These are phyloP conservation scores for Cyanoramphus novaezelandiae DNA, from an alignment of 2,113 vertebrate genomes.

Conservation along the genomic window DNA sequence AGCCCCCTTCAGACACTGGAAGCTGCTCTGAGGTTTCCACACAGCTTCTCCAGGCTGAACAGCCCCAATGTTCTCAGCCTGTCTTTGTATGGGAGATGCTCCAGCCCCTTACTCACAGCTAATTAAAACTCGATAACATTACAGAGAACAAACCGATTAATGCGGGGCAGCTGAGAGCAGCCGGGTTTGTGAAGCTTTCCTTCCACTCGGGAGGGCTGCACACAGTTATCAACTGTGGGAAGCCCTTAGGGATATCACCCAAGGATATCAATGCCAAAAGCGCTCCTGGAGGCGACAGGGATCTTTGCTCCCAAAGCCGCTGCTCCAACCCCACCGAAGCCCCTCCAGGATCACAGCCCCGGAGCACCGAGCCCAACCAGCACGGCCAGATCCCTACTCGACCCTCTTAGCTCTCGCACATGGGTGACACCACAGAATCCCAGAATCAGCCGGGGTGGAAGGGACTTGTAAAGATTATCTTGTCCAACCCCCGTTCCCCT, in stretches of 20 bases:
- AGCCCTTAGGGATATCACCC: fast-evolving
- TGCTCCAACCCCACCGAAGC: neutral
- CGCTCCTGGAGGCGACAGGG: fast-evolving
- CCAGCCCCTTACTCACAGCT: neutral
- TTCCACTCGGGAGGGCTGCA: neutral
- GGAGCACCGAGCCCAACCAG: neutral
- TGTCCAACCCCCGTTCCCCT: neutral
- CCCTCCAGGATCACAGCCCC: neutral
- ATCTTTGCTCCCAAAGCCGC: neutral
- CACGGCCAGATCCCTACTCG: neutral
- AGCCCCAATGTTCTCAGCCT: neutral
- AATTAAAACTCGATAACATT: neutral
- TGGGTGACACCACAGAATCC: neutral
- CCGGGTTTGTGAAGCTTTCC: no score
- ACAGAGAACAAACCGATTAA: no score
- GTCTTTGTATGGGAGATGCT: neutral
- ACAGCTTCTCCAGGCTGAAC: neutral
- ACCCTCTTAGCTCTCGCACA: neutral
- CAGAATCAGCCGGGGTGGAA: neutral
- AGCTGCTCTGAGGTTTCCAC: neutral
- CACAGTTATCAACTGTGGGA: fast-evolving
- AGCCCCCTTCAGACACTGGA: neutral
- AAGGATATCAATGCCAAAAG: neutral
- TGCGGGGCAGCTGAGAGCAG: neutral
- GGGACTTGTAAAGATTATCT: neutral